These are phyloP conservation scores for Parnassius mnemosyne DNA, from an alignment of 2,888 invertebrate genomes.

Conservation along the genomic window DNA sequence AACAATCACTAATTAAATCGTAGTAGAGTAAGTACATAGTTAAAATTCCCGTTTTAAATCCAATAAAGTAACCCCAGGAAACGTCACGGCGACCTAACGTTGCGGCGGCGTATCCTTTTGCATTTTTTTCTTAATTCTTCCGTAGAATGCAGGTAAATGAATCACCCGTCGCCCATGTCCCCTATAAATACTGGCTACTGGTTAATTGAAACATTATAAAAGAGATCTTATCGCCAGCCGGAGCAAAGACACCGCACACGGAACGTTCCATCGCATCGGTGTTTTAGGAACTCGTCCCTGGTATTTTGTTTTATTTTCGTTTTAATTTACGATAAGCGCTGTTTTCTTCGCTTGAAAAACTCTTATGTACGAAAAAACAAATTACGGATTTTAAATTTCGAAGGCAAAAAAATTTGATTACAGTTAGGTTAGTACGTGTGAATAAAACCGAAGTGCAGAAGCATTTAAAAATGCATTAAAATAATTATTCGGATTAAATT, in stretches of 20 bases:
- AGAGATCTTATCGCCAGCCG: conserved; percentile 62
- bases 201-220: conserved; percentile 79
- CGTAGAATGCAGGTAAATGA: conserved; percentile 59
- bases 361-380: conserved; percentile 16
- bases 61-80: conserved; percentile 27
- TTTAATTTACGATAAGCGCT: conserved; percentile 33
- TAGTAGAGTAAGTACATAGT: conserved; percentile 11
- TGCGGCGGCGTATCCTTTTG: conserved; percentile 48
- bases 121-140: conserved; percentile 49
- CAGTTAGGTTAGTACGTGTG: conserved; percentile 12
- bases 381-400: conserved; percentile 16
- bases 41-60: conserved; percentile 10
- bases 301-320: conserved; percentile 41
- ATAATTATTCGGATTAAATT: conserved; percentile 10
- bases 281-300: conserved; percentile 52
- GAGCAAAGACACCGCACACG: conserved; percentile 61
- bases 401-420: conserved; percentile 8
- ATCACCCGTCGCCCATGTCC: conserved; percentile 56
- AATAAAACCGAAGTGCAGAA: conserved; percentile 7
- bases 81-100: conserved; percentile 40
- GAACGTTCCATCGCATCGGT: conserved; percentile 41
- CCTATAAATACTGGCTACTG: conserved; percentile 78
- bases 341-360: conserved; percentile 25
- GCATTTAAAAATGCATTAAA: conserved; percentile 8
- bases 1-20: conserved; percentile 14